phyloP scores from a whole-genome alignment of 2,888 invertebrate species.

The Thecocarcelia acutangulata region DNA sequence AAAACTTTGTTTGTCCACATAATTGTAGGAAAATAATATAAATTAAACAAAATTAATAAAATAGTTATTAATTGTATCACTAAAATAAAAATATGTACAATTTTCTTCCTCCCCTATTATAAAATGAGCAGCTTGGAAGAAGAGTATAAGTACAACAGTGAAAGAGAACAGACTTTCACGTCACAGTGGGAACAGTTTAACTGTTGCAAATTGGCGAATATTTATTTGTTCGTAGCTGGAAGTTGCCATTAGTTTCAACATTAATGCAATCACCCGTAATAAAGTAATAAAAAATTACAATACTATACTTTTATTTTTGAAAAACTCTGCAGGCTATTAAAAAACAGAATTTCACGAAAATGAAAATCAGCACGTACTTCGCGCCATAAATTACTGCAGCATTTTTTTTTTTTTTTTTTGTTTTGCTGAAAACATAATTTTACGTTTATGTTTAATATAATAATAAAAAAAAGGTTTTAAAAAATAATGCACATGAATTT shows the following conservation, averaged over 20 bases:
- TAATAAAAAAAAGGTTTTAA: not conserved
- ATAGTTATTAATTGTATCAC: too few species aligned
- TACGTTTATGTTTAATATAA: constrained; percentile 39
- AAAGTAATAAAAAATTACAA: constrained; percentile 1
- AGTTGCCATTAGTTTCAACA: constrained; percentile 5
- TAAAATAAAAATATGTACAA: too few species aligned
- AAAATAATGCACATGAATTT: not conserved
- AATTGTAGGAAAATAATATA: too few species aligned
- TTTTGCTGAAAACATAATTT: constrained; percentile 17
- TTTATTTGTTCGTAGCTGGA: not conserved
- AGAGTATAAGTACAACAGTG: too few species aligned
- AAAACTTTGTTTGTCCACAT: too few species aligned
- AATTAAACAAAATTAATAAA: too few species aligned
- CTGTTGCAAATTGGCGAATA: constrained; percentile 6
- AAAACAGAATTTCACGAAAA: constrained; percentile 15
- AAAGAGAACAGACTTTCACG: not conserved
- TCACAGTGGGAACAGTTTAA: not conserved
- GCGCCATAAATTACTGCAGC: constrained; percentile 6
- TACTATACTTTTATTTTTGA: not conserved
- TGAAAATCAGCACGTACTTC: constrained; percentile 45
- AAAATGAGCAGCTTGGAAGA: too few species aligned
- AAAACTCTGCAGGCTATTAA: constrained; percentile 28
- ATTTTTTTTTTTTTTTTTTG: not conserved
- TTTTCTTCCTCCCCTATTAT: too few species aligned
- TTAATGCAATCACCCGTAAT: constrained; percentile 27